Conservation (phyloP, 2,113 vertebrate species). For the mouse (Mus musculus) region DNA sequence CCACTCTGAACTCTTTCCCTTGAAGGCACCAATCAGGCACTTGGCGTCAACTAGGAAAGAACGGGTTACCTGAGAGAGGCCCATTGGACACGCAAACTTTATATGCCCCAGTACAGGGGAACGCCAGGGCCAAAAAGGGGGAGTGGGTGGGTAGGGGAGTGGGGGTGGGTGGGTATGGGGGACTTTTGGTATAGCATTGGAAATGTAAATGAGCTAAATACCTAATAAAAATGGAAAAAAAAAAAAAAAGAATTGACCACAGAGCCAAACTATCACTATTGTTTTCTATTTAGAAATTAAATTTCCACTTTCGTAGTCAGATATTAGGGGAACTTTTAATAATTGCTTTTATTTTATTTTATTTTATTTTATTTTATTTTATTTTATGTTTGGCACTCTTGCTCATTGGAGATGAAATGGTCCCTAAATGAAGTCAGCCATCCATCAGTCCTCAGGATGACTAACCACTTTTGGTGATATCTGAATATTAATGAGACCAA, state of each 20-base stretch:
- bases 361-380: not conserved
- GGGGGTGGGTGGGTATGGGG: no score
- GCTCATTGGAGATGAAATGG: constrained; percentile 40
- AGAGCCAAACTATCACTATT: not conserved
- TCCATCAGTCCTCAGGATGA: constrained; percentile 28
- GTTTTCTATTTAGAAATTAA: constrained; percentile 22
- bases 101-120: no score
- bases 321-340: constrained; percentile 43
- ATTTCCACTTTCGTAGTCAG: constrained; percentile 25
- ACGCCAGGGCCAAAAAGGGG: no score
- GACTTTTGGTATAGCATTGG: no score
- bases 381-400: constrained; percentile 20
- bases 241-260: not conserved
- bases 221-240: no score
- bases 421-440: constrained; percentile 49
- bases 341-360: not conserved
- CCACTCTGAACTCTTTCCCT: not conserved
- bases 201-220: no score
- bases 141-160: no score
- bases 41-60: not conserved
- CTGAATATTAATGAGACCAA: constrained; percentile 48
- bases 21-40: not conserved
- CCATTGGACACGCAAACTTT: no score
- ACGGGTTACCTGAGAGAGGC: not conserved
- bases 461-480: constrained; percentile 55